Percentiles rank a stretch among this genome's conserved stretches.
phyloP scores from a whole-genome alignment of 2,113 vertebrate genomes.

The Melanerpes aurifrons region DNA sequence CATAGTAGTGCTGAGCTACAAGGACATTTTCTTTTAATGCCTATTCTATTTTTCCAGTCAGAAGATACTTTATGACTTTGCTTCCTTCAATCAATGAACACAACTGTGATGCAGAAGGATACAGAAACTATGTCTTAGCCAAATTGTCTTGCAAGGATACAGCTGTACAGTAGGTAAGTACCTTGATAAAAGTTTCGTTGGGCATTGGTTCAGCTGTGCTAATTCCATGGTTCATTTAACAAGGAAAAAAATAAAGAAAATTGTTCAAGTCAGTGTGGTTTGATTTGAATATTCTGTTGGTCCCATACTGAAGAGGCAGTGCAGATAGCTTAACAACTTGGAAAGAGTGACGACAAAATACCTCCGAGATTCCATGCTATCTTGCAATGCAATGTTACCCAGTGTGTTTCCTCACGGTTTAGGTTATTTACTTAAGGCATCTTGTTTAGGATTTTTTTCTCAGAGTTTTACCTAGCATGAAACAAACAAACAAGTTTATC shows the following conservation, averaged over 20 bases:
- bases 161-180: conserved; percentile 41
- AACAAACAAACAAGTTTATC: conserved; percentile 20
- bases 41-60: conserved; percentile 19
- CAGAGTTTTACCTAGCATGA: background rate
- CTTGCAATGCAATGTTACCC: conserved; percentile 15
- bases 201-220: conserved; percentile 6
- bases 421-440: conserved; percentile 65
- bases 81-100: background rate
- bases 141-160: background rate
- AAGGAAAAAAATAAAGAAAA: background rate
- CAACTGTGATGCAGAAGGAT: background rate
- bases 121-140: background rate
- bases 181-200: conserved; percentile 29
- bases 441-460: background rate
- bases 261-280: conserved; percentile 32
- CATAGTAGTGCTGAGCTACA: background rate
- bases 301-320: conserved; percentile 45
- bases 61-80: background rate
- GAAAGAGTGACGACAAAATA: background rate
- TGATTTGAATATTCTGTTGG: conserved; percentile 19
- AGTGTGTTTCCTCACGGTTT: conserved; percentile 35
- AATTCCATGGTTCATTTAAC: background rate
- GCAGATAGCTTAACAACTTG: conserved; percentile 13
- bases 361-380: background rate
- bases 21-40: background rate